Percentiles rank a stretch among this genome's conserved stretches.
Evolutionary conservation across 2,113 vertebrate genomes (phyloP).

Genomic region (Eublepharis macularius): DNA sequence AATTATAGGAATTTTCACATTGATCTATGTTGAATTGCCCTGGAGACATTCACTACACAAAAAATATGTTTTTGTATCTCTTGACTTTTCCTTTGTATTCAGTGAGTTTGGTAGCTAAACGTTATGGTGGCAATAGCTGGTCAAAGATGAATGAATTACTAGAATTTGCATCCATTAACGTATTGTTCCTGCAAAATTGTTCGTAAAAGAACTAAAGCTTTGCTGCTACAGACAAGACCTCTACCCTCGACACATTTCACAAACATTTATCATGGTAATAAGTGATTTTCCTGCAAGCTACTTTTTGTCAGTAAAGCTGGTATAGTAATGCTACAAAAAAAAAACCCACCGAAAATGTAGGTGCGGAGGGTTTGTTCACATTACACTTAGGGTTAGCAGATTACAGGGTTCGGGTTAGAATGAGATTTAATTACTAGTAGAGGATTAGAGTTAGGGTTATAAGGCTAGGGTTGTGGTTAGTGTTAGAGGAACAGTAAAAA

Average conservation of each 20-base stretch:
- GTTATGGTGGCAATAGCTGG: background rate
- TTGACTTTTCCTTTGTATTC: background rate
- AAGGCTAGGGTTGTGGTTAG: no score
- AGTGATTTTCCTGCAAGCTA: background rate
- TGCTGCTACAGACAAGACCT: background rate
- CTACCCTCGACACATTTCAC: background rate
- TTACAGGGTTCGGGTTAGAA: no score
- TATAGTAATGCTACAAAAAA: background rate
- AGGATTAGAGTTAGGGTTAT: no score
- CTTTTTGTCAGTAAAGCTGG: background rate
- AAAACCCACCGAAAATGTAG: no score
- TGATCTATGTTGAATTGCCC: background rate
- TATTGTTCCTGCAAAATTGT: background rate
- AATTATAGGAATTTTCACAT: background rate
- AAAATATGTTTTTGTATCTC: background rate
- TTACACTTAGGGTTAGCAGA: no score
- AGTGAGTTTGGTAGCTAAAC: background rate
- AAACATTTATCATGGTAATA: background rate
- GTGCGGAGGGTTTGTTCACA: no score
- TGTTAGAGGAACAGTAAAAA: no score
- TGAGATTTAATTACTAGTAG: no score
- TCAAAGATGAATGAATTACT: background rate
- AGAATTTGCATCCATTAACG: background rate
- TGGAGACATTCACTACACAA: background rate
- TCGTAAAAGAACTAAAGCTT: background rate